phyloP scores from a whole-genome alignment of 1,140 invertebrate genomes.

The Bombus superbus region DNA sequence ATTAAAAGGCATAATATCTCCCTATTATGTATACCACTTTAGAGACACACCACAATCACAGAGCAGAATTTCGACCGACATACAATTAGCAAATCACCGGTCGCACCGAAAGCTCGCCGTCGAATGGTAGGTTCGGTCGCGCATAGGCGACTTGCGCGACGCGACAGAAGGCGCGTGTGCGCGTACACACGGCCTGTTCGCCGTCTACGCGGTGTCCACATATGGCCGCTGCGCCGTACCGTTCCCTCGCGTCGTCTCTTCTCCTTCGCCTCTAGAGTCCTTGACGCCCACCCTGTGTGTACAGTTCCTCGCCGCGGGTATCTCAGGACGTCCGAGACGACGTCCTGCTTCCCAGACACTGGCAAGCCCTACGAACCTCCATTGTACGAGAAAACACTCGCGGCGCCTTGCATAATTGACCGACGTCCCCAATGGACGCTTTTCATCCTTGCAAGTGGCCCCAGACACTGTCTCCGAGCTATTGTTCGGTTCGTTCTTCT shows the following conservation, averaged over 20 bases:
- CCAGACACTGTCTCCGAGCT: constrained; percentile 44
- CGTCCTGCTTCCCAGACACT: constrained; percentile 21
- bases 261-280: constrained; percentile 58
- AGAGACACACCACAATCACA: background rate
- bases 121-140: background rate
- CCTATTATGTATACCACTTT: background rate
- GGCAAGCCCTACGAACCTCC: constrained; percentile 33
- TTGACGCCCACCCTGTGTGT: constrained; percentile 69
- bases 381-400: constrained; percentile 59
- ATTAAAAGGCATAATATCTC: background rate
- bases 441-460: constrained; percentile 53
- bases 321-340: constrained; percentile 50
- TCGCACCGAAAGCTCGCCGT: background rate
- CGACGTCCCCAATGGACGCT: constrained; percentile 45
- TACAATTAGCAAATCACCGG: constrained; percentile 7
- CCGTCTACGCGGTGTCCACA: constrained; percentile 71
- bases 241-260: constrained; percentile 52
- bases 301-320: constrained; percentile 47
- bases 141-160: constrained; percentile 11
- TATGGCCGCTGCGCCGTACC: constrained; percentile 65
- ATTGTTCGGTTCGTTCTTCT: constrained; percentile 51
- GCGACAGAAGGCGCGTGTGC: constrained; percentile 32
- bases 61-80: background rate
- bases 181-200: constrained; percentile 26
- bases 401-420: constrained; percentile 68